Evolutionary conservation across 2,113 vertebrate species (phyloP).

Genomic region (Etheostoma spectabile): DNA sequence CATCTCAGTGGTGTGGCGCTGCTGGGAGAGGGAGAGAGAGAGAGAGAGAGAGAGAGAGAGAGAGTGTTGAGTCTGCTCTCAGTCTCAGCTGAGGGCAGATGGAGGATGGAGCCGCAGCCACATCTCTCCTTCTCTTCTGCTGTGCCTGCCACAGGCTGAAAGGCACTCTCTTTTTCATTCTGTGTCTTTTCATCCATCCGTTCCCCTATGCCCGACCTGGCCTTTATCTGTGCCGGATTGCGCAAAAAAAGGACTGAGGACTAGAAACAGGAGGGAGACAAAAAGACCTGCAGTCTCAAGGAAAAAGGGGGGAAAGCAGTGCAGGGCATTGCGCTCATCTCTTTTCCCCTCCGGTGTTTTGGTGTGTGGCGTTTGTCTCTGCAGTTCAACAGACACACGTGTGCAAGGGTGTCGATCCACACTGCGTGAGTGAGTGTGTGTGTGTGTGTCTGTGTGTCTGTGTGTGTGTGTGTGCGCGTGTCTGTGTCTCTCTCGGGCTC

Average conservation of each 20-base stretch:
- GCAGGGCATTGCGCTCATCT: conserved; percentile 49
- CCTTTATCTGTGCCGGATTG: conserved; percentile 71
- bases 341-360: conserved; percentile 47
- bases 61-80: conserved; percentile 80
- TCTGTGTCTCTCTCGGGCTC: conserved; percentile 18
- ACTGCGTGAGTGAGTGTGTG: conserved; percentile 23
- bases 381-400: conserved; percentile 68
- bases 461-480: conserved; percentile 5
- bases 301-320: conserved; percentile 48
- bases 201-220: conserved; percentile 57
- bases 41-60: conserved; percentile 21
- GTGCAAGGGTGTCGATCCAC: conserved; percentile 60
- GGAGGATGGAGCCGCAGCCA: conserved; percentile 81
- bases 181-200: conserved; percentile 69
- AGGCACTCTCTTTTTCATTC: conserved; percentile 64
- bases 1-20: conserved; percentile 86
- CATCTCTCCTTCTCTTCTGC: conserved; percentile 77
- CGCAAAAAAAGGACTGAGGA: conserved; percentile 66
- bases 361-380: conserved; percentile 50
- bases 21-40: conserved; percentile 78
- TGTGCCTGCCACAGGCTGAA: conserved; percentile 78
- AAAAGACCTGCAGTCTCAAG: conserved; percentile 64
- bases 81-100: conserved; percentile 85
- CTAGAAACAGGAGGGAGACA: conserved; percentile 55
- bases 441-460: background rate